Conservation (phyloP, 1,140 invertebrate species). For the Drosophila nigromelanica region DNA sequence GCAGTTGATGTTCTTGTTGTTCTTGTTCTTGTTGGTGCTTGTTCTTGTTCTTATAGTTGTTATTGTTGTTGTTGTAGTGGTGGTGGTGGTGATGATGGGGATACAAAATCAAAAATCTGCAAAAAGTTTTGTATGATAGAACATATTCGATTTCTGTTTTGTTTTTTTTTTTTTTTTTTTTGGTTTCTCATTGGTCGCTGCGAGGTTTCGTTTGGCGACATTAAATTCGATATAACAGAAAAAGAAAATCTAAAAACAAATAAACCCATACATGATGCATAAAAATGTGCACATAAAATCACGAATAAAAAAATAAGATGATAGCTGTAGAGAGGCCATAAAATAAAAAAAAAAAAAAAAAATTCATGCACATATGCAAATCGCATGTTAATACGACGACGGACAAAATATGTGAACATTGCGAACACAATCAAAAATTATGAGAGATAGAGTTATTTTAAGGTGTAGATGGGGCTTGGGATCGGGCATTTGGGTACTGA, state of each 20-base stretch:
- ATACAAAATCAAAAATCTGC: conserved; percentile 83
- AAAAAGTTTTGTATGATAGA: conserved; percentile 78
- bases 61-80: conserved; percentile 69
- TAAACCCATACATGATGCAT: conserved; percentile 62
- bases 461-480: conserved; percentile 9
- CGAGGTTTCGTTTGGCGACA: conserved; percentile 40
- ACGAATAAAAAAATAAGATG: conserved; percentile 12
- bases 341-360: conserved; percentile 50
- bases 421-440: conserved; percentile 51
- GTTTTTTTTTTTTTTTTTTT: conserved; percentile 29
- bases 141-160: conserved; percentile 66
- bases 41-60: conserved; percentile 63
- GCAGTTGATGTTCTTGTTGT: conserved; percentile 64
- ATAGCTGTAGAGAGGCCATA: conserved; percentile 10
- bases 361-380: conserved; percentile 26
- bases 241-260: conserved; percentile 27
- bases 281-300: conserved; percentile 69
- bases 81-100: conserved; percentile 81
- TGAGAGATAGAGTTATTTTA: conserved; percentile 10
- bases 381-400: conserved; percentile 8
- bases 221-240: conserved; percentile 14
- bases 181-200: conserved; percentile 33
- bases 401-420: conserved; percentile 15
- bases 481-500: conserved; percentile 34
- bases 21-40: conserved; percentile 59